These are phyloP conservation scores for Mustelus asterias DNA, from an alignment of 2,113 vertebrate species.

Conservation along the genomic window DNA sequence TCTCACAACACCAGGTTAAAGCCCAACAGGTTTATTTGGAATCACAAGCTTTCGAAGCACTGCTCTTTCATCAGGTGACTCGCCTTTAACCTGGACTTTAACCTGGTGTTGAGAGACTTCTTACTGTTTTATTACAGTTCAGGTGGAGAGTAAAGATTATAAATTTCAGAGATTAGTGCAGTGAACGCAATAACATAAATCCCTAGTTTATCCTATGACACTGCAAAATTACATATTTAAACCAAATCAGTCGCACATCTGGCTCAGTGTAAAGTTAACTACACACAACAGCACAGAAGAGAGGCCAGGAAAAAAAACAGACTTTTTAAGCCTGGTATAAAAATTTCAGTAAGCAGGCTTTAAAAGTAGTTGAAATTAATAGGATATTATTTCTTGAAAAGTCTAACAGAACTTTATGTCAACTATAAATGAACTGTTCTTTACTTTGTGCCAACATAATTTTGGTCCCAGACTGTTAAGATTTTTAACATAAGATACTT, in stretches of 20 bases:
- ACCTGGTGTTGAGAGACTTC: not conserved
- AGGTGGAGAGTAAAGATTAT: not conserved
- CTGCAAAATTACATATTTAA: not conserved
- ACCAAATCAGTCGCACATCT: not conserved
- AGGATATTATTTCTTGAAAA: not conserved
- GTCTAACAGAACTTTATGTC: not conserved
- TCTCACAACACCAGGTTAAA: too few species aligned
- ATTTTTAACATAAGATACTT: constrained; percentile 32
- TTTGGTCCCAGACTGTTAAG: not conserved
- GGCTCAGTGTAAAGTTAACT: not conserved
- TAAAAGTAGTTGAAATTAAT: not conserved
- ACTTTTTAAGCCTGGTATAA: not conserved
- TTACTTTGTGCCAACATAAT: not conserved
- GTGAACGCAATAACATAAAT: not conserved
- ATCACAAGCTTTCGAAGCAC: too few species aligned
- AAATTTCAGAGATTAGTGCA: not conserved
- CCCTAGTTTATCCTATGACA: not conserved
- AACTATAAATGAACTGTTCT: not conserved
- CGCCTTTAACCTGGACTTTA: too few species aligned
- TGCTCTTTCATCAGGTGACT: too few species aligned
- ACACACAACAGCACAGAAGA: not conserved
- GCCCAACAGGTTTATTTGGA: too few species aligned
- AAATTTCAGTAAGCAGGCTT: not conserved
- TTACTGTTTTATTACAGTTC: not conserved
- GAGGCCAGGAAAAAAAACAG: not conserved